A percentile compares a stretch with the other conserved stretches of the same genome.
Conservation (phyloP, 2,113 vertebrate genomes). For the Ceyx cyanopectus region DNA sequence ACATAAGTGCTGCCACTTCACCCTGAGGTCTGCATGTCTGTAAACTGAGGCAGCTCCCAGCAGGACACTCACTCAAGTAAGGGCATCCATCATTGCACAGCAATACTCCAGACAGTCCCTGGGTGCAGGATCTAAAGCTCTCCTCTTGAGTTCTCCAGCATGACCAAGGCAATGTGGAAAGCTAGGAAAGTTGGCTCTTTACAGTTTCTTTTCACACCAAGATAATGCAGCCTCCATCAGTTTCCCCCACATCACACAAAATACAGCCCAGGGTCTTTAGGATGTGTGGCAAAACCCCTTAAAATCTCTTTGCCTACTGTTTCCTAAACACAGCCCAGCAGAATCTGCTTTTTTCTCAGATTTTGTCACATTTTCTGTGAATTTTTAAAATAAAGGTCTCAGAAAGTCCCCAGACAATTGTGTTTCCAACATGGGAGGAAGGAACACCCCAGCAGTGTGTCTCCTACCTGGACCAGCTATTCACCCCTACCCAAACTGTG, state of each 20-base stretch:
- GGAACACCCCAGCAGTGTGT: neutral
- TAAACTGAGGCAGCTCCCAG: neutral
- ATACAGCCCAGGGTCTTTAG: neutral
- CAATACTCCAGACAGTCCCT: fast-evolving
- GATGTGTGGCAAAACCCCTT: neutral
- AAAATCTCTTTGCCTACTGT: neutral
- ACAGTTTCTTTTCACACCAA: neutral
- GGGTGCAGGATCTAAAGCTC: fast-evolving
- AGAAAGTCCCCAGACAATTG: neutral
- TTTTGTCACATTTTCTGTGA: neutral
- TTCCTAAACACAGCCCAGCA: neutral
- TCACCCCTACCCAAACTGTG: neutral
- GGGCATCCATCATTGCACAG: neutral
- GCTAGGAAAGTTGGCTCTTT: neutral
- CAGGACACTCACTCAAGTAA: neutral
- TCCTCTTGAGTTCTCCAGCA: neutral
- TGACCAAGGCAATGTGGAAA: neutral
- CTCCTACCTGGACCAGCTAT: neutral
- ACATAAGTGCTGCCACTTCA: neutral
- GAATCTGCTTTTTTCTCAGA: neutral
- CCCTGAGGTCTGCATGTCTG: fast-evolving
- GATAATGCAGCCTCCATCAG: neutral
- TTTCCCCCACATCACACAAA: neutral
- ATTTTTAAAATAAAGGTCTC: neutral
- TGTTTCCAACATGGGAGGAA: neutral